These are phyloP conservation scores for Sarcophaga subvicina DNA, from an alignment of 2,888 invertebrate species.

Conservation along the genomic window DNA sequence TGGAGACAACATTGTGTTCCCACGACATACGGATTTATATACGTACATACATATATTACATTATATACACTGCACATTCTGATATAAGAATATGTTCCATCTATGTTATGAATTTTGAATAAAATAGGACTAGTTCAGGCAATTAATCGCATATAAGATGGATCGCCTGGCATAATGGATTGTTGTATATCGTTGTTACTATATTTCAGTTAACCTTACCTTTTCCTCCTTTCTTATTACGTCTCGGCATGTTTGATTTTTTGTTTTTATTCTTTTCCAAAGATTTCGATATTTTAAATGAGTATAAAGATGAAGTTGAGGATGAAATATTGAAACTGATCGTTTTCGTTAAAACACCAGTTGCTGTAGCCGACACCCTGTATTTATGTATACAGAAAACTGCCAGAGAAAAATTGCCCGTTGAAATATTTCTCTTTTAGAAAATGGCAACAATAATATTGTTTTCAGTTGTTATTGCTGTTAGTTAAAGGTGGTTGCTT, in stretches of 20 bases:
- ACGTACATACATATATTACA: too few species aligned
- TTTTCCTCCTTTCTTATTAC: constrained; percentile 80
- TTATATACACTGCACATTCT: too few species aligned
- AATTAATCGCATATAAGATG: too few species aligned
- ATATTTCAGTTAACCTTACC: constrained; percentile 73
- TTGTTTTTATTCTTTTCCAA: constrained; percentile 62
- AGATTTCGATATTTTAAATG: constrained; percentile 59
- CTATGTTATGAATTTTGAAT: too few species aligned
- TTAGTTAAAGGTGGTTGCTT: not conserved
- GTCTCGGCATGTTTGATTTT: constrained; percentile 78
- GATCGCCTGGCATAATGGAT: too few species aligned
- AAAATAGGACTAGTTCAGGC: too few species aligned
- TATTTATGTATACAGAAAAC: not conserved
- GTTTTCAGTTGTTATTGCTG: constrained; percentile 7
- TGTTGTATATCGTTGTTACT: too few species aligned
- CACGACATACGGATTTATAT: too few species aligned
- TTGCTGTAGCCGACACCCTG: not conserved
- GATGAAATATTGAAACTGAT: constrained; percentile 26
- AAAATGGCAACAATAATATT: constrained; percentile 16
- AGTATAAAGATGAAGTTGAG: constrained; percentile 48
- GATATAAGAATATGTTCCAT: too few species aligned
- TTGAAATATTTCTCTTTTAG: not conserved
- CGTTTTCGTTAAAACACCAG: not conserved
- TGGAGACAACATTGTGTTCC: not conserved
- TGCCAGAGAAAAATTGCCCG: not conserved